Evolutionary conservation across 2,888 invertebrate species (phyloP), one percentile per base, ranked within the genome.

Genomic region (Hedya salicella): DNA sequence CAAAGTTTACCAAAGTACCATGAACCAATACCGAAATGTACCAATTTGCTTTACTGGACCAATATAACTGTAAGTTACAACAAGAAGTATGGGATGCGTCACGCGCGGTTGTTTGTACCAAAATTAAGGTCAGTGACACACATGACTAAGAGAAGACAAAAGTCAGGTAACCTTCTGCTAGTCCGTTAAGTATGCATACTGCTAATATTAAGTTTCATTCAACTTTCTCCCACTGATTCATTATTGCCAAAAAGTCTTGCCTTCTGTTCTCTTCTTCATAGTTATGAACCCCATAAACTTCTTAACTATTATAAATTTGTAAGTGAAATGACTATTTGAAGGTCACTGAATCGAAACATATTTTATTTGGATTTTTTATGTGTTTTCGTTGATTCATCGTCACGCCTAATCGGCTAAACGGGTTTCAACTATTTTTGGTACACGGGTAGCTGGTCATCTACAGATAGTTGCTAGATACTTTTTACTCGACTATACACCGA

Each of bases 111-210:
- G 30, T 0, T 11, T 66, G 61, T 66, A 66, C 66, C 40, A 32
- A 66, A 54, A 60, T 48, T 54, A 39, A 50, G 36, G 66, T 66
- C 66, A 66, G 14, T 54, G 54, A 66, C 66, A 40, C 53, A 54
- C 52, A 48, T 66, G 60, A 66, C 11, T 54, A 66, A 54, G n/a
- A 61, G 16, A 21, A 60, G 36, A 48, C 46, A 21, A 36, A 46
- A 14, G 5, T 42, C 40, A 32, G 30, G 53, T 65, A 60, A 53
- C 17, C 14, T 50, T 40, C 8, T 21, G 13, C 0, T 25, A 40
- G 11, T 36, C 36, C n/a, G 53, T 16, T 16, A 53, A 19, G 39
- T 36, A 8, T n/a, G 40, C 25, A 14, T 14, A 30, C 39, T 25
- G 57, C 48, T 14, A 48, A 49, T 36, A 40, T 30, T 30, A 44